Base-by-base conservation (phyloP, 2,113 vertebrate genomes). In the Daphoenositta chrysoptera region DNA sequence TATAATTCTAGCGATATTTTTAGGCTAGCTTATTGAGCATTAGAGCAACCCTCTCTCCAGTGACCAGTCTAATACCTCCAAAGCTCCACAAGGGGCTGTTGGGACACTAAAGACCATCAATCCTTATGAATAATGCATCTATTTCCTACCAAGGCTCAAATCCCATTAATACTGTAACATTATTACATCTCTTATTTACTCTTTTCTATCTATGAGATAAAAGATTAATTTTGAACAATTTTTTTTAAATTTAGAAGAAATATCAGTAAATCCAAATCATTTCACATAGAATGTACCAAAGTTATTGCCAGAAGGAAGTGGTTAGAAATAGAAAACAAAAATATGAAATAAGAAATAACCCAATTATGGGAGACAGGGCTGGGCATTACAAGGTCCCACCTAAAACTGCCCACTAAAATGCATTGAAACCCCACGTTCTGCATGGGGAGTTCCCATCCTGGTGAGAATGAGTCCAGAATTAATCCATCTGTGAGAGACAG, bases 81-180 rank as follows among this genome's bases (percentile, higher is more conserved):
- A 89, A 95, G 61, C 48, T 61, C 40, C 87, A 89, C 31, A 45
- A 87, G 69, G 88, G 70, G 70, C 53, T 91, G 57, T 68, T 95
- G 89, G 95, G 89, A 93, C 89, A 97, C 83, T 82, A 84, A 94
- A 95, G 83, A 95, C 81, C 83, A 94, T 79, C 93, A 93, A 23
- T 89, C 89, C 89, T 85, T 85, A 96, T 96, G 96, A 97, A 97
- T 95, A 96, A 96, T 97, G 87, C 81, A 97, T 91, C 53, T 91
- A 48, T 95, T 95, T 97, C 93, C 89, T 89, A 87, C 77, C 48
- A 77, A 94, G 77, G 70, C 77, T 87, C 63, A 96, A 93, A 96
- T 94, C 84, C 77, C 78, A 91, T 97, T 96, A 96, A 94, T 93
- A 65, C 65, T 94, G 79, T 91, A 95, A 84, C 80, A 78, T 96